Evolutionary conservation across 2,113 vertebrate species (phyloP).

Genomic region (Microtus ochrogaster): DNA sequence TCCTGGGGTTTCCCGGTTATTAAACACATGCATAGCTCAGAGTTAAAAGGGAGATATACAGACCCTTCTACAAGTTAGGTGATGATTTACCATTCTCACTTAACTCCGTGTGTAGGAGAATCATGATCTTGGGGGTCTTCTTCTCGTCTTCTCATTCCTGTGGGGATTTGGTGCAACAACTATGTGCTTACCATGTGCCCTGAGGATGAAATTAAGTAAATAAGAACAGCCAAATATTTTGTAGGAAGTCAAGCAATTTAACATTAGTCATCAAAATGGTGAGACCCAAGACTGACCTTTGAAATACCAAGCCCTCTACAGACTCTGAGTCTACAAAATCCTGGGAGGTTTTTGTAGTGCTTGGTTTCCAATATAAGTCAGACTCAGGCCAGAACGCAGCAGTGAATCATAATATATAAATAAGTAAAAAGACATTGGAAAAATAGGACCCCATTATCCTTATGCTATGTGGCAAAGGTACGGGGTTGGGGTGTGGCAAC

Average conservation of each 20-base stretch:
- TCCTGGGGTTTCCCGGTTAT: constrained; percentile 64
- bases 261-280: constrained; percentile 63
- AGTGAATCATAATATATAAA: constrained; percentile 5
- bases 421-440: background rate
- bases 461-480: background rate
- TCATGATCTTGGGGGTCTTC: background rate
- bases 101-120: background rate
- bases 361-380: constrained; percentile 42
- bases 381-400: constrained; percentile 50
- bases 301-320: constrained; percentile 29
- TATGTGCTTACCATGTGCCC: constrained; percentile 49
- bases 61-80: background rate
- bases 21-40: constrained; percentile 36
- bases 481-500: background rate
- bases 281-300: constrained; percentile 68
- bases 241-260: constrained; percentile 57
- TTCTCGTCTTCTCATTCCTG: background rate
- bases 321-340: constrained; percentile 56
- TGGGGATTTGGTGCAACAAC: background rate
- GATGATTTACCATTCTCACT: constrained; percentile 20
- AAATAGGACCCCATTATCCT: background rate
- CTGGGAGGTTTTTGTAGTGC: constrained; percentile 51
- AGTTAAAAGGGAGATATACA: constrained; percentile 39
- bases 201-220: constrained; percentile 64
- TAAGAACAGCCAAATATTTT: constrained; percentile 68